These are phyloP conservation scores for Poeciliopsis turrubarensis DNA, from an alignment of 2,113 vertebrate species.

Conservation along the genomic window DNA sequence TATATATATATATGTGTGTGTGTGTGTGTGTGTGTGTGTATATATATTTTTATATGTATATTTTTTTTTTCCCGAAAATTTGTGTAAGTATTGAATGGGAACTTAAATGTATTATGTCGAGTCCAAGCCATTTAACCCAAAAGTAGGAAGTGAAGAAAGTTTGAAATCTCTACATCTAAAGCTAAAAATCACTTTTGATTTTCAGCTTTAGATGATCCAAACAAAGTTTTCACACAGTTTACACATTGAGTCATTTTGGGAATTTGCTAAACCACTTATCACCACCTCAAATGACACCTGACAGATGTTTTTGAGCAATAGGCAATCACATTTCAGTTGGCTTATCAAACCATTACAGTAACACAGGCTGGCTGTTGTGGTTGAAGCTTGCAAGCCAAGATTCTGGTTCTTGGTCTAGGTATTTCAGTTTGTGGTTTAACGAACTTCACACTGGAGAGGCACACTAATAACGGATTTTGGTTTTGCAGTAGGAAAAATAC, in stretches of 20 bases:
- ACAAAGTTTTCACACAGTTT: not conserved
- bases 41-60: too few species aligned
- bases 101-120: not conserved
- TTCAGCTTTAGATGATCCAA: not conserved
- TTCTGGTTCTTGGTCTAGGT: slow-evolving; percentile 64
- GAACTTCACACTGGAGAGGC: slow-evolving; percentile 52
- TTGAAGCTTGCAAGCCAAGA: slow-evolving; percentile 61
- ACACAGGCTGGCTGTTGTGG: slow-evolving; percentile 68
- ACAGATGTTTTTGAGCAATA: slow-evolving; percentile 38
- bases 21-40: too few species aligned
- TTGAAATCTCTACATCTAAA: not conserved
- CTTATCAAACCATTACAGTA: slow-evolving; percentile 77
- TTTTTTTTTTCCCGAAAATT: too few species aligned
- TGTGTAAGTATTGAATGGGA: not conserved
- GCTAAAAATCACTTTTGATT: not conserved
- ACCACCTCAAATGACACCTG: slow-evolving; percentile 59
- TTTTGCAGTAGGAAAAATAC: not conserved
- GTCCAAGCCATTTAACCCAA: not conserved
- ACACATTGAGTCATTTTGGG: slow-evolving; percentile 25
- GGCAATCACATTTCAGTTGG: slow-evolving; percentile 66
- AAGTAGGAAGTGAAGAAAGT: too few species aligned
- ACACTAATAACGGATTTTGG: slow-evolving; percentile 52
- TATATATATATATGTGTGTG: too few species aligned
- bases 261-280: slow-evolving; percentile 27
- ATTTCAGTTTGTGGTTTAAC: slow-evolving; percentile 79